A percentile compares a stretch with the other conserved stretches of the same genome.
phyloP scores from a whole-genome alignment of 2,888 invertebrate species.

The Dastarcus helophoroides region DNA sequence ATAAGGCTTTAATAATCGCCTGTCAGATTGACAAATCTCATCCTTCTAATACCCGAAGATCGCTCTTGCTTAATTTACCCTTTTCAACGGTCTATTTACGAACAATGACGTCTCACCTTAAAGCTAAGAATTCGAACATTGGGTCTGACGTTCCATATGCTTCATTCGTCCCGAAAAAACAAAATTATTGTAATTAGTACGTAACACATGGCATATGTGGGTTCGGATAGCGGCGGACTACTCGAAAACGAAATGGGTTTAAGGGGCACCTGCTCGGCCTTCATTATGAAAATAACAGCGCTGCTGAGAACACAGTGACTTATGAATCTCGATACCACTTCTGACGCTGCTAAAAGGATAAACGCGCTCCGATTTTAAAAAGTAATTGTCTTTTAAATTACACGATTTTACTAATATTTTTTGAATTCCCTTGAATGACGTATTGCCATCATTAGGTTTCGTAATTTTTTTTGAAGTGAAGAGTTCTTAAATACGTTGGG shows the following conservation, averaged over 20 bases:
- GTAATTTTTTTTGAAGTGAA: too few relatives aligned
- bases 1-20: slow-evolving; percentile 23
- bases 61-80: slow-evolving; percentile 25
- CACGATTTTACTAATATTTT: too few relatives aligned
- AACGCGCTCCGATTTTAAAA: too few relatives aligned
- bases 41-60: slow-evolving; percentile 18
- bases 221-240: too few relatives aligned
- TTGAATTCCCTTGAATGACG: too few relatives aligned
- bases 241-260: too few relatives aligned
- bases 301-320: too few relatives aligned
- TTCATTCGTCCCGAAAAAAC: slow-evolving; percentile 11
- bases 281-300: slow-evolving; percentile 1
- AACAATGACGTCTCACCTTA: slow-evolving; percentile 15
- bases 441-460: background rate
- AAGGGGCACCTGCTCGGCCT: background rate
- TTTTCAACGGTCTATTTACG: slow-evolving; percentile 25
- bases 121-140: slow-evolving; percentile 12
- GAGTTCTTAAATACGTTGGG: too few relatives aligned
- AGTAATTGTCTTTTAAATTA: too few relatives aligned
- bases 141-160: slow-evolving; percentile 23
- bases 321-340: too few relatives aligned
- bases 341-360: too few relatives aligned
- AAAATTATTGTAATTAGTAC: slow-evolving; percentile 35
- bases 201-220: slow-evolving; percentile 32
- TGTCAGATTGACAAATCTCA: slow-evolving; percentile 25